Conservation (phyloP, 2,113 vertebrate species). For the Malaclemys terrapin region DNA sequence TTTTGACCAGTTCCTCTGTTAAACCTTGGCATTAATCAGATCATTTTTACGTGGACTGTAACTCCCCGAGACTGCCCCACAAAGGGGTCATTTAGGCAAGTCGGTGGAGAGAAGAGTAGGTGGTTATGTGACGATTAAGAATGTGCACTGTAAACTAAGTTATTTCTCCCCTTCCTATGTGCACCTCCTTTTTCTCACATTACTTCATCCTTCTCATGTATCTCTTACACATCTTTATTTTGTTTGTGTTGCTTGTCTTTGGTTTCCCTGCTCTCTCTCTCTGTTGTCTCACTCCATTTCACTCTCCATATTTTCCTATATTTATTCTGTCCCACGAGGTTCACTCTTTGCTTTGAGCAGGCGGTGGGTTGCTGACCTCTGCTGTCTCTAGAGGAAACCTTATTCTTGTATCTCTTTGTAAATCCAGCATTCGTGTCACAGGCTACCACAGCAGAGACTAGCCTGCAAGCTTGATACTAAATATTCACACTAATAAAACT, state of each 20-base stretch:
- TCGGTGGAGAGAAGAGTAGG: neutral
- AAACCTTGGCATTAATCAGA: neutral
- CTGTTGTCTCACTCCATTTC: neutral
- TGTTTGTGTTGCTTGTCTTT: neutral
- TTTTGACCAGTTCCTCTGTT: neutral
- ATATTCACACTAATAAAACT: neutral
- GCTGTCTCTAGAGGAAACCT: neutral
- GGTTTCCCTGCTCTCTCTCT: neutral
- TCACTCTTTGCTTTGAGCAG: neutral
- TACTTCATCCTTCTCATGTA: neutral
- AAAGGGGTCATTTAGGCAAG: neutral
- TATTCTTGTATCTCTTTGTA: neutral
- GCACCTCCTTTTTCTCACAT: neutral
- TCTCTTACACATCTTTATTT: neutral
- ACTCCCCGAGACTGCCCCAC: rapidly evolving
- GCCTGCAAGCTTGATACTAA: rapidly evolving
- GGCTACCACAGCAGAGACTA: neutral
- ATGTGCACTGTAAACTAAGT: neutral
- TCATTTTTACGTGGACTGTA: neutral
- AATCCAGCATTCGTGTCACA: rapidly evolving
- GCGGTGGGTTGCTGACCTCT: neutral
- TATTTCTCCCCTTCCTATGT: neutral
- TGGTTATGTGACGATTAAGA: neutral
- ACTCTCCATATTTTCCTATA: neutral
- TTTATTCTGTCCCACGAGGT: neutral